Evolutionary conservation across 2,888 invertebrate species (phyloP).

Genomic region (Drosophila recens): DNA sequence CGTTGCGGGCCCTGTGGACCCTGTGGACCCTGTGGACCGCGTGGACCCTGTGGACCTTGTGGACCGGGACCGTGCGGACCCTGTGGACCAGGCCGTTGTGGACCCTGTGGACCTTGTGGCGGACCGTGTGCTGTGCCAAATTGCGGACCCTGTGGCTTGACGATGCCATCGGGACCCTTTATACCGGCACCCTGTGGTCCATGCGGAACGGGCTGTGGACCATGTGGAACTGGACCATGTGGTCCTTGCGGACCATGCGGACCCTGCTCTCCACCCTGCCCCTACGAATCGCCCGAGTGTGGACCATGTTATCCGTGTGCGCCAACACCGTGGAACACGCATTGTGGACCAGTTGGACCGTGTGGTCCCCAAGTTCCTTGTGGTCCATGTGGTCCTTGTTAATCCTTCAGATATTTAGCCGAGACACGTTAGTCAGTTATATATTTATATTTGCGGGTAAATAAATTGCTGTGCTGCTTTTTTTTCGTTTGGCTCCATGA

Average conservation of each 20-base stretch:
- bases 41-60: not conserved
- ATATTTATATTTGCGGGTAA: not conserved
- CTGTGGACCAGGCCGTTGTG: slow-evolving; percentile 2
- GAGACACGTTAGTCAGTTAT: not conserved
- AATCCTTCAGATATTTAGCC: not conserved
- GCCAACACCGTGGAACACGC: slow-evolving; percentile 8
- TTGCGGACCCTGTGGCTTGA: slow-evolving; percentile 12
- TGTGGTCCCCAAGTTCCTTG: slow-evolving; percentile 15
- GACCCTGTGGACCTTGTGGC: slow-evolving; percentile 13
- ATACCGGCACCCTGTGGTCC: slow-evolving; percentile 3
- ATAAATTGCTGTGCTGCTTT: slow-evolving; percentile 10
- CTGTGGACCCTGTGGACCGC: slow-evolving; percentile 1
- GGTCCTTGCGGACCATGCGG: slow-evolving; percentile 8
- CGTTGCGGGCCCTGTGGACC: slow-evolving; percentile 10
- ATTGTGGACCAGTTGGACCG: slow-evolving; percentile 14
- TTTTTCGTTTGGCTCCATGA: not conserved
- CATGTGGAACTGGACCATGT: slow-evolving; percentile 11
- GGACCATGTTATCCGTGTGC: slow-evolving; percentile 13
- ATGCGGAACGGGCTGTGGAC: slow-evolving; percentile 7
- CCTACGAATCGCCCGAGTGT: slow-evolving; percentile 11
- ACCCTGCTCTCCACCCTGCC: slow-evolving; percentile 11
- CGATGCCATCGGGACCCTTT: slow-evolving; percentile 13
- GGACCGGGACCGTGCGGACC: slow-evolving; percentile 1
- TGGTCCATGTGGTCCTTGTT: slow-evolving; percentile 14
- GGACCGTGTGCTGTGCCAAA: slow-evolving; percentile 14